Evolutionary conservation across 2,888 invertebrate genomes (phyloP).

Genomic region (Athetis lepigone): DNA sequence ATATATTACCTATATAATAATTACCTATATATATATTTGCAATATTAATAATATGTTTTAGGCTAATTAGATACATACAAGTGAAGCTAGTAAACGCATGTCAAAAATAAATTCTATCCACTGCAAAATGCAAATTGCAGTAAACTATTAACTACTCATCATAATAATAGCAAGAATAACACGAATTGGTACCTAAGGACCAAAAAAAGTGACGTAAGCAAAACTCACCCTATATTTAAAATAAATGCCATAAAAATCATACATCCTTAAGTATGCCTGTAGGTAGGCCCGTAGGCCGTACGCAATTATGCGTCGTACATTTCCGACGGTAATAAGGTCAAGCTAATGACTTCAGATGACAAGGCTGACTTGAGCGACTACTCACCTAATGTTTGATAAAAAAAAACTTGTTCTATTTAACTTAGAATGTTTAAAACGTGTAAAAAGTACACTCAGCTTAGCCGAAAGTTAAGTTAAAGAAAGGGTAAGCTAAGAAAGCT

Average conservation of each 20-base stretch:
- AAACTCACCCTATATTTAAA: constrained; percentile 4
- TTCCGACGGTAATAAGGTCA: constrained; percentile 40
- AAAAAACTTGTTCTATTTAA: constrained; percentile 26
- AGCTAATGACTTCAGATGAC: constrained; percentile 53
- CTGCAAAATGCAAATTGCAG: too few species aligned
- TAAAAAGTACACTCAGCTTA: neutral
- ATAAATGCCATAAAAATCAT: constrained; percentile 19
- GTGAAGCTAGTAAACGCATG: too few species aligned
- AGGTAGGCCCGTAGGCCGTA: too few species aligned
- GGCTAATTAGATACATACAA: too few species aligned
- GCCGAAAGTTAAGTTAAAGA: neutral
- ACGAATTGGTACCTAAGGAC: neutral
- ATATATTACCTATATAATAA: too few species aligned
- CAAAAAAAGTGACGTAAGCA: constrained; percentile 5
- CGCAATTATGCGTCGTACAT: constrained; percentile 38
- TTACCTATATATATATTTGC: too few species aligned
- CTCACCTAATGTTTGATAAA: constrained; percentile 38
- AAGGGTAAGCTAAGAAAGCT: too few species aligned
- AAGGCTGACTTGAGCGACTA: constrained; percentile 31
- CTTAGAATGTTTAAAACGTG: constrained; percentile 8
- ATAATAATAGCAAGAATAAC: too few species aligned
- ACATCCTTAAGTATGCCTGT: constrained; percentile 18
- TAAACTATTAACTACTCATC: too few species aligned
- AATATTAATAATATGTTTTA: too few species aligned
- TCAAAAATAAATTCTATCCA: too few species aligned